Evolutionary conservation across 53 echinoderm and acorn worm species (phyloP).

Genomic region (Pentamera pediparva): DNA sequence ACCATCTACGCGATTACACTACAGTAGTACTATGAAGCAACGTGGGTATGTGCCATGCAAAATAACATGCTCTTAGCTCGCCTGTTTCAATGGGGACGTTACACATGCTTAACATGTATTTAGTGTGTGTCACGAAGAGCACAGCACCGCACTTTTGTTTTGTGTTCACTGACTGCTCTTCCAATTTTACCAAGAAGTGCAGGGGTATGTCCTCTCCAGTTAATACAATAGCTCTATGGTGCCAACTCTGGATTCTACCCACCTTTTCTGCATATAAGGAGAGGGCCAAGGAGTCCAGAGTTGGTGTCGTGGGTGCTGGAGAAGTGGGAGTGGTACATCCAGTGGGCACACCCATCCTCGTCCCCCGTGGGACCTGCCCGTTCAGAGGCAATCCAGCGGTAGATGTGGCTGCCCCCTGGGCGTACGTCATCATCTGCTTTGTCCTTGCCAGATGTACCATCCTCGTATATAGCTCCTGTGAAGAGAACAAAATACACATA

Average conservation of each 20-base stretch:
- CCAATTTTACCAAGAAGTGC: no score
- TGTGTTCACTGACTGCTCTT: no score
- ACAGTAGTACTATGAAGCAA: no score
- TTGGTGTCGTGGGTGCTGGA: conserved; percentile 43
- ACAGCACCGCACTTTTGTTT: no score
- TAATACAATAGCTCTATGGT: no score
- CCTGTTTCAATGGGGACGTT: no score
- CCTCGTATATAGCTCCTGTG: conserved; percentile 77
- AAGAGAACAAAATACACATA: not conserved
- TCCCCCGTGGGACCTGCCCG: conserved; percentile 67
- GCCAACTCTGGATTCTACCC: not conserved
- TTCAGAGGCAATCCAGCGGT: conserved; percentile 61
- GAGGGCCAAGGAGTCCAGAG: conserved; percentile 50
- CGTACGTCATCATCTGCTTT: conserved; percentile 62
- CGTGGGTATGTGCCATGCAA: no score
- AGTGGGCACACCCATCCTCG: conserved; percentile 63
- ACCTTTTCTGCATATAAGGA: conserved; percentile 71
- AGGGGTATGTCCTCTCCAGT: no score
- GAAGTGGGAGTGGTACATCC: conserved; percentile 91
- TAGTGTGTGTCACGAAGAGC: not conserved
- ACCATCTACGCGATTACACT: no score
- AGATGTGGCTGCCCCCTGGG: conserved; percentile 61
- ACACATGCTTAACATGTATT: not conserved
- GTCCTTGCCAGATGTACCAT: conserved; percentile 53
- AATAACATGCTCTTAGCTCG: no score